Base-by-base conservation (phyloP, 1,140 invertebrate genomes). In the Drosophila nigromelanica region DNA sequence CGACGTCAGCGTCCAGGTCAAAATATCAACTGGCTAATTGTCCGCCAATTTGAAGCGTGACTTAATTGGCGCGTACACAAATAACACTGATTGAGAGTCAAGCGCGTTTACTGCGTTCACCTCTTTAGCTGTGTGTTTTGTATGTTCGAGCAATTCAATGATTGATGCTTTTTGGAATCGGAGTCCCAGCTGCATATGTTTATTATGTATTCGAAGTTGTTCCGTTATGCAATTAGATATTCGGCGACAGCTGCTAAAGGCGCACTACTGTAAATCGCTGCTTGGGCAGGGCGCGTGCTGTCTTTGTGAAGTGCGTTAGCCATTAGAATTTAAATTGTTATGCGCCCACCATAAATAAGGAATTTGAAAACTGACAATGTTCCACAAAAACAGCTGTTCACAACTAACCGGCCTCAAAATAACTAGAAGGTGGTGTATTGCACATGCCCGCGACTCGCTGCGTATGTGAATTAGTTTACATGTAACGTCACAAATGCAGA, bases 11-110 rank as follows among this genome's bases (percentile, higher is more conserved):
- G 33, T 35, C 33, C 40, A 24, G 30, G 8, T 18, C 10, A 7
- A 33, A 42, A 56, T 14, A 12, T 18, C 39, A 35, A 35, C 51
- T n/a, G n/a, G n/a, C n/a, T 58, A 58, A 74, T 70, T 74, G 72
- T 7, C 37, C 11, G 67, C 10, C 50, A 81, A 59, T 60, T 70
- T 43, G 30, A 30, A 77, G 54, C 63, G 58, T 30, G 64, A 56
- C 48, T 83, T 69, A 82, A 82, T 82, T 82, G 80, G 60, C 50
- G 21, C 48, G 52, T 45, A 51, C 63, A 56, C 30, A 43, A 61
- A 61, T 40, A 8, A 14, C 27, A 69, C 62, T 63, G 60, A 82
- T 75, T 83, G 70, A 48, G 24, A 48, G 50, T 21, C 14, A 11
- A 27, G 4, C 6, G 35, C 27, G 37, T 30, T 48, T n/a, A 21